phyloP scores from a whole-genome alignment of 2,888 invertebrate species.

The Calephelis perditalis region DNA sequence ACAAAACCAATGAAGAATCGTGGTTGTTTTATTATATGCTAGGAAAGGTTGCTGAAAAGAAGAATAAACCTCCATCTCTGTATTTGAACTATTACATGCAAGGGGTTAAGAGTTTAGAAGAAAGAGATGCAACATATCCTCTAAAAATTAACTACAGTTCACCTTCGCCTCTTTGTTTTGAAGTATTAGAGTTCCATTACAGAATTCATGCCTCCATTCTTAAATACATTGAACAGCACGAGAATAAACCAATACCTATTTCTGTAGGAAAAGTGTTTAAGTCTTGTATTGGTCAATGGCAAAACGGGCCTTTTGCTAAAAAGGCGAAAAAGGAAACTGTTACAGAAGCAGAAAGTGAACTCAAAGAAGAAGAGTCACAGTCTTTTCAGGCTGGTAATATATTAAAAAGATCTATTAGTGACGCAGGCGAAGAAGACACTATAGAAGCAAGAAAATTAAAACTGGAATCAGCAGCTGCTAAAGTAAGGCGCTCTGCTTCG shows the following conservation, averaged over 20 bases:
- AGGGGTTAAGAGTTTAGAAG: constrained; percentile 86
- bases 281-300: constrained; percentile 74
- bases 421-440: constrained; percentile 65
- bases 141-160: constrained; percentile 90
- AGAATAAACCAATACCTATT: constrained; percentile 81
- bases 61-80: constrained; percentile 83
- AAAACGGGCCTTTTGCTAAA: constrained; percentile 59
- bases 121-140: constrained; percentile 90
- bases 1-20: constrained; percentile 86
- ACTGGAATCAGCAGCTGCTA: constrained; percentile 63
- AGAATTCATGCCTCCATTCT: constrained; percentile 93
- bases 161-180: constrained; percentile 90
- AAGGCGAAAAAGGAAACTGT: constrained; percentile 50
- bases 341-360: constrained; percentile 41
- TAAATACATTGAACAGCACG: constrained; percentile 89
- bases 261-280: constrained; percentile 79
- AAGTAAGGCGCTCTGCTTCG: constrained; percentile 64
- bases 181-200: constrained; percentile 91
- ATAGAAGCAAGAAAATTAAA: constrained; percentile 60
- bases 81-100: constrained; percentile 89
- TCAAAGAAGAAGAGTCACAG: constrained; percentile 41
- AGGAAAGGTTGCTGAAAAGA: constrained; percentile 96
- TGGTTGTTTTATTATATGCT: constrained; percentile 97
- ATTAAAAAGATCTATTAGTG: constrained; percentile 66
- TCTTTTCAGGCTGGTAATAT: constrained; percentile 66